phyloP scores from a whole-genome alignment of 2,113 vertebrate genomes.

The Elephantulus edwardii region DNA sequence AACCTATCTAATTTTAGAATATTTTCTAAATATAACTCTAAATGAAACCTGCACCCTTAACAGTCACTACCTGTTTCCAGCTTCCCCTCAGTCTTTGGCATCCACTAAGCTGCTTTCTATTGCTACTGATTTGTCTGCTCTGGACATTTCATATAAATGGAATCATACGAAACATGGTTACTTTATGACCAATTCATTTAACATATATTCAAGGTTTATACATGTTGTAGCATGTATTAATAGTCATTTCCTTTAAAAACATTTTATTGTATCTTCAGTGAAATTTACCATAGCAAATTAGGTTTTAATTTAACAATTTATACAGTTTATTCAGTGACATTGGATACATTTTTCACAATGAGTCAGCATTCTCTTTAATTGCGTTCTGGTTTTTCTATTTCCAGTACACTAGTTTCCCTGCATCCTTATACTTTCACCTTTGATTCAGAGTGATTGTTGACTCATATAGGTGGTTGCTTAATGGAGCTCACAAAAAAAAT shows the following conservation, averaged over 20 bases:
- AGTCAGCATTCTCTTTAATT: not conserved
- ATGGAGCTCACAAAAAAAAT: not conserved
- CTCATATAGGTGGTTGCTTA: not conserved
- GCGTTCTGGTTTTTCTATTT: not conserved
- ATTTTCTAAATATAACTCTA: constrained; percentile 15
- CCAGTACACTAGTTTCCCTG: not conserved
- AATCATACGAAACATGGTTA: not conserved
- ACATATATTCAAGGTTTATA: constrained; percentile 17
- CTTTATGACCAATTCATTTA: not conserved
- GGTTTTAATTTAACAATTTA: not conserved
- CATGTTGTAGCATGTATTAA: not conserved
- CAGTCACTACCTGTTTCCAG: not conserved
- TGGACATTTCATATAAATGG: constrained; percentile 1
- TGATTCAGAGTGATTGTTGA: not conserved
- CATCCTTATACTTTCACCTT: not conserved
- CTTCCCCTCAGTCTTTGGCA: not conserved
- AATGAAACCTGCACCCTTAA: not conserved
- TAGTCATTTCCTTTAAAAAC: not conserved
- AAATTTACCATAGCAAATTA: not conserved
- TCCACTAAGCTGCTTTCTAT: not conserved
- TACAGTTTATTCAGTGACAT: not conserved
- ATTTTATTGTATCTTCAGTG: not conserved
- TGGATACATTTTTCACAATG: not conserved
- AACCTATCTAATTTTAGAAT: constrained; percentile 28
- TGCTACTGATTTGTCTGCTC: not conserved